Base-by-base conservation (phyloP, 2,113 vertebrate genomes). In the Rallus limicola region DNA sequence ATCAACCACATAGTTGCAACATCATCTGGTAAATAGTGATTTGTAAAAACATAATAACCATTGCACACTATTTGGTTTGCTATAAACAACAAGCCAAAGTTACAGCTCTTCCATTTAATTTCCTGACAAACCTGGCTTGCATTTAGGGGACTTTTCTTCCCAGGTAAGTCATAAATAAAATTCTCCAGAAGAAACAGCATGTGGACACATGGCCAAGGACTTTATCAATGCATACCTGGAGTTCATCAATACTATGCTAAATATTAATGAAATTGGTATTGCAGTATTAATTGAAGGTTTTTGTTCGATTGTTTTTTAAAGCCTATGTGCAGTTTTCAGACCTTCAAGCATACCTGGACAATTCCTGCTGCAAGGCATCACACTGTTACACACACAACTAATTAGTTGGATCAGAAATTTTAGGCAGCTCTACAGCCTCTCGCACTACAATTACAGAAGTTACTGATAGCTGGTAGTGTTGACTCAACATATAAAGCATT, bases 21-120 rank as follows among this genome's bases (percentile, higher is more conserved):
- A 88, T 88, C 86, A 83, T 63, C 71, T 74, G 88, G 88, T 80
- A 65, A 81, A 86, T 2, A 88, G 28, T 33, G 31, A 88, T 93
- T 92, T 92, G 55, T 92, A 92, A 90, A 88, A 88, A 88, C 59
- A 93, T 50, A 93, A 55, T 90, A 92, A 92, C 53, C 15, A 40
- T 75, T 74, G 74, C 76, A 56, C 50, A 67, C 62, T 65, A 79
- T 95, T 91, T 80, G 50, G 80, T 96, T 92, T 82, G 38, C 64
- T 74, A 46, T 67, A 91, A 95, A 75, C 38, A 46, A 70, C 42
- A 25, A 92, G 44, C 18, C 78, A 85, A 82, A 91, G 70, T 60
- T 85, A 52, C 5, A 38, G 14, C n/a, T 72, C 70, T 85, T 75
- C n/a, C 58, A 82, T 85, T 92, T 86, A 81, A 83, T 34, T 75